Evolutionary conservation across 2,888 invertebrate species (phyloP).

Genomic region (Lycia hirtaria): DNA sequence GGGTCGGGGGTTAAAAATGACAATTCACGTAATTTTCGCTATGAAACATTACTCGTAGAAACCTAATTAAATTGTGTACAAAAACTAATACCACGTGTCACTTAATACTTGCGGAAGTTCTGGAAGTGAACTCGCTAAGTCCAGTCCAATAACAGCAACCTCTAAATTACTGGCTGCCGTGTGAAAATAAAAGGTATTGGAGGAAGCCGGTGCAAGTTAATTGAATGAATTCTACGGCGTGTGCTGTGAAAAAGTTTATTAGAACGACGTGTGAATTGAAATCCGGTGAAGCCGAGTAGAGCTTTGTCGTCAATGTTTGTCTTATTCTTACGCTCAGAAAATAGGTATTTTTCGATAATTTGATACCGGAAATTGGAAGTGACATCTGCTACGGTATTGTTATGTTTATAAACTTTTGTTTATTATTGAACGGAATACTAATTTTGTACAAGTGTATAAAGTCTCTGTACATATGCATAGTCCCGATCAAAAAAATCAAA

Average conservation of each 20-base stretch:
- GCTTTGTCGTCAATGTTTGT: slow-evolving; percentile 14
- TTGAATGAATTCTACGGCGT: slow-evolving; percentile 31
- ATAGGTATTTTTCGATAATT: background rate
- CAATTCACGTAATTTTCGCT: too few species aligned
- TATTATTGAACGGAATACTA: too few species aligned
- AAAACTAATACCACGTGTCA: slow-evolving; percentile 34
- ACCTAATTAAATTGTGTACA: slow-evolving; percentile 26
- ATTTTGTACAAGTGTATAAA: too few species aligned
- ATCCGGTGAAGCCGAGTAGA: slow-evolving; percentile 10
- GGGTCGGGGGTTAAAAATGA: too few species aligned
- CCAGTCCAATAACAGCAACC: slow-evolving; percentile 14
- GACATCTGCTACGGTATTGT: background rate
- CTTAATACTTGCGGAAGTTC: slow-evolving; percentile 28
- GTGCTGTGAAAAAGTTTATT: slow-evolving; percentile 29
- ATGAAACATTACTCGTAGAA: too few species aligned
- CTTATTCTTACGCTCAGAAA: background rate
- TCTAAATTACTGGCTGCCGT: slow-evolving; percentile 16
- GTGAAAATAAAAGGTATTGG: slow-evolving; percentile 21
- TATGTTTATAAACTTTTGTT: too few species aligned
- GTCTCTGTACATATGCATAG: too few species aligned
- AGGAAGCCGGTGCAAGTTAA: slow-evolving; percentile 25
- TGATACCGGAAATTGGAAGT: background rate
- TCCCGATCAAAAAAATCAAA: too few species aligned
- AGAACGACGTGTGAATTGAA: slow-evolving; percentile 20
- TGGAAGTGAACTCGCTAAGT: slow-evolving; percentile 29